A percentile compares a stretch with the other conserved stretches of the same genome.
phyloP scores from a whole-genome alignment of 2,888 invertebrate species.

The Lasioglossum figueresi region DNA sequence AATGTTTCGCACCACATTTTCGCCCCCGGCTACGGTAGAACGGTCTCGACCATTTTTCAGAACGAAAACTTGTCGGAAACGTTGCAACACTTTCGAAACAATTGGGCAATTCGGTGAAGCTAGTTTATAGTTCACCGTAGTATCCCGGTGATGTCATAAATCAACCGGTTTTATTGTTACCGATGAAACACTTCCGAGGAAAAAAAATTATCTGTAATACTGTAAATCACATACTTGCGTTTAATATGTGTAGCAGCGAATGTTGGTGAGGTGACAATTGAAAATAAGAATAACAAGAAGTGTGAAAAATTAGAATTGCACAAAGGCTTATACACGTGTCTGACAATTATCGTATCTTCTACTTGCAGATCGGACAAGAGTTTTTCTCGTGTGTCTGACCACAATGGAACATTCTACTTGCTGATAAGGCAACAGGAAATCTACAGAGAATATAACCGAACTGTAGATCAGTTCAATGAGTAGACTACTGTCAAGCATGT shows the following conservation, averaged over 20 bases:
- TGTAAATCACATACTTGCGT: background rate
- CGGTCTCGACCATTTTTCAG: background rate
- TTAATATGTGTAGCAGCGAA: background rate
- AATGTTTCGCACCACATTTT: conserved; percentile 11
- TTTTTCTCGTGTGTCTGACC: background rate
- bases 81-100: background rate
- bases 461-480: too few species aligned
- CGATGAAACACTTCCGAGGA: background rate
- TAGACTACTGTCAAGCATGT: background rate
- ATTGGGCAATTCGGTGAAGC: conserved; percentile 11
- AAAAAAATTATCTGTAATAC: background rate
- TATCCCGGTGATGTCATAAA: background rate
- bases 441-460: background rate
- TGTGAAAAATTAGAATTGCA: background rate
- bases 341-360: background rate
- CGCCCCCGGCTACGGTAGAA: background rate
- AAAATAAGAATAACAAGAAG: background rate
- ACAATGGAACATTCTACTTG: background rate
- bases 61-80: background rate
- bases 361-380: background rate
- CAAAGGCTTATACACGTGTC: background rate
- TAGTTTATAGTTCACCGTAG: background rate
- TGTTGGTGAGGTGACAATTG: background rate
- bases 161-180: background rate
- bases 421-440: background rate